These are phyloP conservation scores for Pangasius mekongensis DNA, from an alignment of 2,797 vertebrate genomes.

Conservation along the genomic window DNA sequence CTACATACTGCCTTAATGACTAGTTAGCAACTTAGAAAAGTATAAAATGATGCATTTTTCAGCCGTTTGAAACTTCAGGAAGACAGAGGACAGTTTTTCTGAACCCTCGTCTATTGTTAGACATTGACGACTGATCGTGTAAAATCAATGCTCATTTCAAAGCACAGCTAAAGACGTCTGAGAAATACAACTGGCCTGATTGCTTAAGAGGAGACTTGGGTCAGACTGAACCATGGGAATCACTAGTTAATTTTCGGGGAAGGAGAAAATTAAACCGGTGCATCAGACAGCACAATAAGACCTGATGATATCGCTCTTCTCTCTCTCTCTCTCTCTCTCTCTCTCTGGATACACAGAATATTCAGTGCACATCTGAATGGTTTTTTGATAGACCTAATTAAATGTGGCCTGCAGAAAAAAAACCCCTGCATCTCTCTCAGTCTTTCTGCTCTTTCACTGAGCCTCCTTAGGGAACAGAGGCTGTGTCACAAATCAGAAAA, in stretches of 20 bases:
- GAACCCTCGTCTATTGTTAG: background rate
- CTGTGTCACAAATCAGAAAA: conserved; percentile 30
- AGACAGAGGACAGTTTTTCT: no score
- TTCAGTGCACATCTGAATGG: conserved; percentile 30
- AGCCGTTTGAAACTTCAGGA: background rate
- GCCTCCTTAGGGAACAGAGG: conserved; percentile 16
- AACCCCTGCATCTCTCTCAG: background rate
- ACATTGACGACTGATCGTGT: conserved; percentile 4
- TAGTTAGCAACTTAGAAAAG: background rate
- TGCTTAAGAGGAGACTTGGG: conserved; percentile 2
- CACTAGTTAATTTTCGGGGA: background rate
- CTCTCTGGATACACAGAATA: background rate
- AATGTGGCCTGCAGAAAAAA: conserved; percentile 12
- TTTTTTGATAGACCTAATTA: conserved; percentile 40
- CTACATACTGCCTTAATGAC: background rate
- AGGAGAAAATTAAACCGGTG: background rate
- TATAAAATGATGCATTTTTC: background rate
- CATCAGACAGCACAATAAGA: conserved; percentile 29
- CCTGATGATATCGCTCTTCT: background rate
- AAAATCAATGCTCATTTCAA: conserved; percentile 1
- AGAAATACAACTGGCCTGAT: conserved; percentile 32
- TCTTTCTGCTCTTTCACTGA: background rate
- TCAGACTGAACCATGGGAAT: background rate
- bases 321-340: background rate
- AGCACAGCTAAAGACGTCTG: conserved; percentile 2